phyloP scores from a whole-genome alignment of 2,888 invertebrate species.

The Leucozona laternaria region DNA sequence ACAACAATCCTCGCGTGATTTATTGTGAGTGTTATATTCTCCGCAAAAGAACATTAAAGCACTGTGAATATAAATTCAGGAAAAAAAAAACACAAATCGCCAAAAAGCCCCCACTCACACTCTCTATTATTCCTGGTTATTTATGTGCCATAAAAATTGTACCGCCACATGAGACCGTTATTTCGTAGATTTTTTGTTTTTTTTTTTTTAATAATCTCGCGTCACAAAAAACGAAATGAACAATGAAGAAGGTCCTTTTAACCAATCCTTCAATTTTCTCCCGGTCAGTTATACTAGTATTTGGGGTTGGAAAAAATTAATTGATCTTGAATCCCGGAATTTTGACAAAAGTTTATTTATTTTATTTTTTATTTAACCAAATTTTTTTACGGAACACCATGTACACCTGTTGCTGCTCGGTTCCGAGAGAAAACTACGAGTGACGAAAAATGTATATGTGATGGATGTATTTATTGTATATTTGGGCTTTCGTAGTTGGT shows the following conservation, averaged over 20 bases:
- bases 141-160: constrained; percentile 69
- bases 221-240: constrained; percentile 16
- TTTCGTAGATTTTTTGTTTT: background rate
- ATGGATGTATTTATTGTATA: constrained; percentile 73
- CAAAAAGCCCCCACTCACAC: constrained; percentile 28
- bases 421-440: constrained; percentile 64
- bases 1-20: constrained; percentile 56
- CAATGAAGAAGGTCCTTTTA: constrained; percentile 22
- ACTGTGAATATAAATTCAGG: constrained; percentile 34
- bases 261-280: background rate
- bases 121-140: constrained; percentile 66
- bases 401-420: constrained; percentile 59
- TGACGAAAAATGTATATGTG: constrained; percentile 58
- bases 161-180: constrained; percentile 64
- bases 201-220: constrained; percentile 33
- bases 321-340: constrained; percentile 46
- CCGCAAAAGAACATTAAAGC: constrained; percentile 54
- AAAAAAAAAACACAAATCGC: constrained; percentile 51
- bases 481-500: constrained; percentile 6
- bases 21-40: constrained; percentile 25
- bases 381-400: constrained; percentile 36
- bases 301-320: constrained; percentile 22
- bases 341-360: constrained; percentile 16
- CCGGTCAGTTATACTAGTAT: background rate
- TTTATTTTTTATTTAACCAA: constrained; percentile 54